Evolutionary conservation across 2,113 vertebrate species (phyloP), one percentile per base, ranked within the genome.

Genomic region (Notothenia rossii): DNA sequence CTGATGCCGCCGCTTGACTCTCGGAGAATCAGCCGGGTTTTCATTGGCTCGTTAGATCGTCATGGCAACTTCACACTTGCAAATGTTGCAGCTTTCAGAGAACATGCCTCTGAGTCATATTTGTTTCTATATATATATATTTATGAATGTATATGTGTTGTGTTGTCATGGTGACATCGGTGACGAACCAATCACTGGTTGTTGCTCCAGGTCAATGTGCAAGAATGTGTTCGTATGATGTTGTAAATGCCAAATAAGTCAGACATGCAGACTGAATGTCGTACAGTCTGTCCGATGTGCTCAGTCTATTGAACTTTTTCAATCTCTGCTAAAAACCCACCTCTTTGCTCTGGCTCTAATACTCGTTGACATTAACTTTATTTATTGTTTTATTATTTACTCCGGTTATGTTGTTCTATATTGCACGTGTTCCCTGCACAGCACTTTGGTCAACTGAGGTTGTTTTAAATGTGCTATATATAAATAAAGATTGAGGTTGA

Each of bases 11-110:
- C 50, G 14, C 22, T 48, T 20, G 29, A 40, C 49, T 83, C 61
- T 50, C 48, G n/a, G 59, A 53, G 79, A 73, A 74, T 75, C 80
- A 64, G 18, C 9, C 25, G 0, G 49, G 14, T 40, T 40, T 29
- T 74, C 72, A 77, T 75, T 64, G 79, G 64, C 73, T 46, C 53
- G 2, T 46, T 50, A 1, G 0, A 60, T 87, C 11, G 79, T 53
- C 85, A 81, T 81, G 77, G 79, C 77, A 85, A 87, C 77, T 22
- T 3, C 56, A 68, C 60, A 69, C 82, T 84, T 67, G 55, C 1
- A 58, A 79, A 68, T 72, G 68, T 71, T 7, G 66, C 74, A 68
- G 69, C 54, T 73, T 43, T 59, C 61, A 11, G 17, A 77, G 76
- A 58, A 45, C 70, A 36, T 18, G 68, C 14, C 58, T 78, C 65